Conservation (phyloP, 2,113 vertebrate species). For the Saccopteryx bilineata region DNA sequence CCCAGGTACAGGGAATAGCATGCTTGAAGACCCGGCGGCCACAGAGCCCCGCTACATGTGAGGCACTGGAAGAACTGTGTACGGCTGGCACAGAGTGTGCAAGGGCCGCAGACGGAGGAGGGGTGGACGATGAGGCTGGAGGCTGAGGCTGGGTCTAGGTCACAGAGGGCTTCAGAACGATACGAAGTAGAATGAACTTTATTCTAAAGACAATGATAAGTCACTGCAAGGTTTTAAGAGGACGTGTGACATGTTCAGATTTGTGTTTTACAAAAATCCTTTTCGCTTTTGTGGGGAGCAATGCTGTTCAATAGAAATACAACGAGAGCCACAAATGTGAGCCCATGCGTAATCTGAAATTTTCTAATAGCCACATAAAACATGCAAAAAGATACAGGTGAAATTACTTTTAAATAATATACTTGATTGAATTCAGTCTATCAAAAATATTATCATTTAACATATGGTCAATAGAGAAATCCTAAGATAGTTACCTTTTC, state of each 20-base stretch:
- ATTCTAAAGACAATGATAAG: background rate
- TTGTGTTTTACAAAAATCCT: background rate
- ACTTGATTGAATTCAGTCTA: background rate
- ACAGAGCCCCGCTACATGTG: background rate
- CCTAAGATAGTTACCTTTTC: conserved; percentile 40
- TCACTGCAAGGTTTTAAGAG: background rate
- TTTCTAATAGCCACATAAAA: background rate
- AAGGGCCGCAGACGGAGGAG: background rate
- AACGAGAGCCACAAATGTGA: background rate
- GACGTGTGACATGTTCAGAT: background rate
- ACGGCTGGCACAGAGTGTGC: background rate
- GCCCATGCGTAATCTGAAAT: conserved; percentile 1
- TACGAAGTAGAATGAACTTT: background rate
- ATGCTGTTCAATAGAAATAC: background rate
- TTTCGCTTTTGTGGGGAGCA: conserved; percentile 6
- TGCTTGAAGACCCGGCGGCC: background rate
- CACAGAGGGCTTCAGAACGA: background rate
- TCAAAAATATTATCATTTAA: conserved; percentile 44
- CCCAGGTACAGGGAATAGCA: background rate
- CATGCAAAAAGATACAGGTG: background rate
- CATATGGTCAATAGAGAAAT: background rate
- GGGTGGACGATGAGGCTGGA: background rate
- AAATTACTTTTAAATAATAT: conserved; percentile 33
- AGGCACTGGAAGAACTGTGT: background rate
- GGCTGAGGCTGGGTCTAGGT: background rate